Base-by-base conservation (phyloP, 2,797 vertebrate species). In the Eutrigla gurnardus region DNA sequence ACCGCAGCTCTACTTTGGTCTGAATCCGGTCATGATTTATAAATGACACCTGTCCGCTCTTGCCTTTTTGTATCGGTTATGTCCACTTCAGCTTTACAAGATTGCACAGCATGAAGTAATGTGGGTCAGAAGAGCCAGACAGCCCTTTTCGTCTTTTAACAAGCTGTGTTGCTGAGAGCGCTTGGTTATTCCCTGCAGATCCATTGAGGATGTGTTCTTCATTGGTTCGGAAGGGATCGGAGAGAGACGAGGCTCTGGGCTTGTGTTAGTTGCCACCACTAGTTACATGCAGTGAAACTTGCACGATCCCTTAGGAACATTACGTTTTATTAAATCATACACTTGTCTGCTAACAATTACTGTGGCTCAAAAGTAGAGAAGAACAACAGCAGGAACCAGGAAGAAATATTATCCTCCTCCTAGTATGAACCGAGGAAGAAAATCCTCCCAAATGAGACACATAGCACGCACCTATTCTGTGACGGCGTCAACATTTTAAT, bases 1-100 rank as follows among this genome's bases (percentile, higher is more conserved):
- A 62, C 74, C 60, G 35, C 68, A 42, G 70, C 50, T 62, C 71
- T 49, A 6, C 63, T 77, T 75, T 4, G 5, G 33, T 49, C 70
- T 18, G 37, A 75, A 57, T 74, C 37, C 25, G 66, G 50, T 84
- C 83, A 86, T 86, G 59, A 85, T 89, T 91, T 91, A 89, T 86
- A 73, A 87, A 87, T 82, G 83, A 82, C 77, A 88, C 75, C 73
- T 83, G 78, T 83, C 78, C 80, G 53, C 60, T 81, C 39, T 25
- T 42, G 69, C 71, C 69, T 88, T 81, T 88, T 68, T 71, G 50
- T 76, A 61, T 78, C 32, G 15, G 50, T 18, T 25, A 71, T 59
- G 75, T 68, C 73, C 83, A 80, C 71, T 86, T 80, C 53, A 77
- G 77, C 66, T 77, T 70, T 61, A 83, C 74, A 78, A 58, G 69